phyloP scores from a whole-genome alignment of 2,797 vertebrate genomes.

The Sphenodon punctatus region DNA sequence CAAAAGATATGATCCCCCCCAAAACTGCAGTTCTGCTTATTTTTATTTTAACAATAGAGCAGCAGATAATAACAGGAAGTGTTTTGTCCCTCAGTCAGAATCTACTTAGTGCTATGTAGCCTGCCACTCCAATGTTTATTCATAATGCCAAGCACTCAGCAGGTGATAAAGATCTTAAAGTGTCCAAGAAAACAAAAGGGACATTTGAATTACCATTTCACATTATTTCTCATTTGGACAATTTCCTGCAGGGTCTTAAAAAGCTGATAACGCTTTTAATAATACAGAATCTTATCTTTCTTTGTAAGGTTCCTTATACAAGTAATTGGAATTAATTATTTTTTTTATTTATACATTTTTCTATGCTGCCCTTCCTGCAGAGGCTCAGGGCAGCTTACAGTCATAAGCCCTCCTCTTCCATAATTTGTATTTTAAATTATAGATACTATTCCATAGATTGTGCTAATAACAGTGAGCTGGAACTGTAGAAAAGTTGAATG shows the following conservation, averaged over 20 bases:
- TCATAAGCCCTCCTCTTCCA: not conserved
- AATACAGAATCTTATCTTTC: not conserved
- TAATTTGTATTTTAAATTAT: not conserved
- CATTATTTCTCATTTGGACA: not conserved
- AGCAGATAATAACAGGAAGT: not conserved
- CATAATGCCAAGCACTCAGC: not conserved
- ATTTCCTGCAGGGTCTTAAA: slow-evolving; percentile 39
- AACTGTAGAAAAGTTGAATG: not conserved
- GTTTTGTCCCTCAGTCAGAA: not conserved
- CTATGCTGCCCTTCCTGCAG: too few relatives aligned
- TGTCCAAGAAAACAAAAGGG: slow-evolving; percentile 30
- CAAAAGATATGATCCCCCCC: not conserved
- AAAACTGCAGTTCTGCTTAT: not conserved
- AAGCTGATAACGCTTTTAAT: slow-evolving; percentile 22
- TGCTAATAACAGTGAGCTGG: not conserved
- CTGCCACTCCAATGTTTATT: slow-evolving; percentile 20
- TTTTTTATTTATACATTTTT: too few relatives aligned
- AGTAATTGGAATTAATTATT: not conserved
- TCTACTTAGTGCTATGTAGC: not conserved
- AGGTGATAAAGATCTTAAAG: slow-evolving; percentile 35
- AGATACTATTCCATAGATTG: not conserved
- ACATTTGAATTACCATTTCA: slow-evolving; percentile 46
- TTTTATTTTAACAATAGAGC: slow-evolving; percentile 28
- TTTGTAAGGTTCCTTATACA: not conserved
- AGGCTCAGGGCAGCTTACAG: too few relatives aligned